These are phyloP conservation scores for Drosophila mayaguana DNA, from an alignment of 2,888 invertebrate genomes.

Conservation along the genomic window DNA sequence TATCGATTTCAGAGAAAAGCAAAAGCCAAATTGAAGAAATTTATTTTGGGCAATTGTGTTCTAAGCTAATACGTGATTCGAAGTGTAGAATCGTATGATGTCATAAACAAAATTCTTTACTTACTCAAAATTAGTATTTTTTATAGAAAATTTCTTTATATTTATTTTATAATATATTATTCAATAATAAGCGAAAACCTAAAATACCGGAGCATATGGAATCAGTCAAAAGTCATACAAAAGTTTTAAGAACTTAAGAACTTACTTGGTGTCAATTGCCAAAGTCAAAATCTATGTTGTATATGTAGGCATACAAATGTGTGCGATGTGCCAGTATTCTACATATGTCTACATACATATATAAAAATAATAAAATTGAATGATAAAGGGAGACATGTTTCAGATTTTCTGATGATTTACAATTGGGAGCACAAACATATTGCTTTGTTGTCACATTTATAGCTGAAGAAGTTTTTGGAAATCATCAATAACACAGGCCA, in stretches of 20 bases:
- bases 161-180: no score
- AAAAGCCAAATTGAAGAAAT: not conserved
- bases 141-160: no score
- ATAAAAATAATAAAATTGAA: constrained; percentile 10
- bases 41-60: not conserved
- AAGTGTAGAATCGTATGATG: no score
- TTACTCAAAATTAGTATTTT: no score
- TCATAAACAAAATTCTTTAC: no score
- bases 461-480: not conserved
- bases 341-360: not conserved
- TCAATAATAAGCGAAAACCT: not conserved
- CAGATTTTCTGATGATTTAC: constrained; percentile 8
- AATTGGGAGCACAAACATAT: constrained; percentile 25
- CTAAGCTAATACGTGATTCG: no score
- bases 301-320: not conserved
- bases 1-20: not conserved
- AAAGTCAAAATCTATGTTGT: not conserved
- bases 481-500: not conserved
- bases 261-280: not conserved
- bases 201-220: not conserved
- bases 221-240: not conserved
- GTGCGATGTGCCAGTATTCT: not conserved
- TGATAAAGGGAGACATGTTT: constrained; percentile 14
- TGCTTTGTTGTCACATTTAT: constrained; percentile 26
- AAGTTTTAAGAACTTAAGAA: not conserved